Evolutionary conservation across 2,113 vertebrate species (phyloP).

Genomic region (Thinocorus orbignyianus): DNA sequence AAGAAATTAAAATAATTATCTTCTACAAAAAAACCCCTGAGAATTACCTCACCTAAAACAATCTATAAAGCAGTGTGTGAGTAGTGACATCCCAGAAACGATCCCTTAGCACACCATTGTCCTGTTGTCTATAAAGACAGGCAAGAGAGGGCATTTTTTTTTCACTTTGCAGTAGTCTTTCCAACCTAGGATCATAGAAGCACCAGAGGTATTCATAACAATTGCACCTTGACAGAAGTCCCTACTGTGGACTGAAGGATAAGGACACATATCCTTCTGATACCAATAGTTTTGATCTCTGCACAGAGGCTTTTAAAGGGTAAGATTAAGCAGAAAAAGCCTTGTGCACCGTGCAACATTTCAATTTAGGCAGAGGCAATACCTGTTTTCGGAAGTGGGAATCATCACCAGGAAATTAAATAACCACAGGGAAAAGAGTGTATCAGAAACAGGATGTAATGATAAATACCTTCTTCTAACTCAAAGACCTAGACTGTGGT

Average conservation of each 20-base stretch:
- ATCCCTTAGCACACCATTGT: background rate
- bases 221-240: background rate
- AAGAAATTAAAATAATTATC: background rate
- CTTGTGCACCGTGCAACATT: background rate
- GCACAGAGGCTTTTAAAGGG: background rate
- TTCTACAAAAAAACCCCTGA: background rate
- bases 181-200: background rate
- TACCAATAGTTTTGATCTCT: background rate
- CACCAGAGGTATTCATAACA: background rate
- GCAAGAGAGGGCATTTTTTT: background rate
- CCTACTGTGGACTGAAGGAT: background rate
- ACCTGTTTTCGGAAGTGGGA: background rate
- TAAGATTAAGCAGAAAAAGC: background rate
- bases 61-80: background rate
- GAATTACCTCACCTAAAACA: background rate
- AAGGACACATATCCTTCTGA: background rate
- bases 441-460: background rate
- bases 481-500: background rate
- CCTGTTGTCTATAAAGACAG: background rate
- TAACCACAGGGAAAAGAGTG: background rate
- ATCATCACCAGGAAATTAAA: background rate
- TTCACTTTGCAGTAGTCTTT: background rate
- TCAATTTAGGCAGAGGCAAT: background rate
- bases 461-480: background rate
- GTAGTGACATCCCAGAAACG: background rate